A percentile compares a stretch with the other conserved stretches of the same genome.
phyloP scores from a whole-genome alignment of 2,797 vertebrate species.

The Takifugu ocellatus region DNA sequence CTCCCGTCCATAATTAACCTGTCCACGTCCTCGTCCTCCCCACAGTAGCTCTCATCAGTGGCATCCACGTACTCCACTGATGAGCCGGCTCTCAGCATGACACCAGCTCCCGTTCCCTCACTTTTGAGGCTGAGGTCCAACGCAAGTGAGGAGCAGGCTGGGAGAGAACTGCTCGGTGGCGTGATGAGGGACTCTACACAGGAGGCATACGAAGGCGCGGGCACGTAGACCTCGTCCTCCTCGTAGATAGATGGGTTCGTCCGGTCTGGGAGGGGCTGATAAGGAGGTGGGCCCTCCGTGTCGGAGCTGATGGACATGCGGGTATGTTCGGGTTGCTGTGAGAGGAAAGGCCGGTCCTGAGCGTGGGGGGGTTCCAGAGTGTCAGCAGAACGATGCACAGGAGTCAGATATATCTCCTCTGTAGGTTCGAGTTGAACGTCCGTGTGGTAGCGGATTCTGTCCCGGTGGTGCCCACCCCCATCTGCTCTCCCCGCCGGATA shows the following conservation, averaged over 20 bases:
- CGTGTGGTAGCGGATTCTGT: conserved; percentile 88
- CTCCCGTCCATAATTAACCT: conserved; percentile 55
- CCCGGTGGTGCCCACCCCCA: conserved; percentile 76
- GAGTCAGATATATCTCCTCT: conserved; percentile 95
- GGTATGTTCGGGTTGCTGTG: conserved; percentile 85
- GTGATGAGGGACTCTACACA: conserved; percentile 72
- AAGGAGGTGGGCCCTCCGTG: conserved; percentile 86
- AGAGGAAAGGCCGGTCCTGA: conserved; percentile 77
- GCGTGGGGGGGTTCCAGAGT: conserved; percentile 62
- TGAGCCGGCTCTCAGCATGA: conserved; percentile 51
- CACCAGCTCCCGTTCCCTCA: conserved; percentile 37
- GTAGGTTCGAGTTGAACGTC: conserved; percentile 90
- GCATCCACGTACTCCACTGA: conserved; percentile 67
- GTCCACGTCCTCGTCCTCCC: conserved; percentile 68
- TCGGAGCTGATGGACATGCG: conserved; percentile 94
- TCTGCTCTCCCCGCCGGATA: conserved; percentile 52
- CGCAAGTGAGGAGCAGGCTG: conserved; percentile 38
- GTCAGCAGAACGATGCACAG: conserved; percentile 85
- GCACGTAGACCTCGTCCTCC: conserved; percentile 77
- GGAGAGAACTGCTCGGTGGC: conserved; percentile 45
- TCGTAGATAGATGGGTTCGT: conserved; percentile 89
- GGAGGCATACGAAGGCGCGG: conserved; percentile 74
- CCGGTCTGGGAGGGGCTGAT: conserved; percentile 80
- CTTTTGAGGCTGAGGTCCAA: conserved; percentile 64
- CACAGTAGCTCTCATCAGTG: conserved; percentile 65